Evolutionary conservation across 2,113 vertebrate genomes (phyloP).

Genomic region (human (Homo sapiens)): GRCh38 chr2:74168001-74168500

Average conservation of each 20-base stretch:
- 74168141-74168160: background rate
- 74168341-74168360: background rate
- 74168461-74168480: too few species aligned
- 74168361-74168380: background rate
- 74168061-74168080: too few species aligned
- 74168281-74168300: background rate
- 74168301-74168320: background rate
- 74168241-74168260: background rate
- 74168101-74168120: too few species aligned
- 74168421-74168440: too few species aligned
- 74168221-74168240: background rate
- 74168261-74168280: background rate
- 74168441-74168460: too few species aligned
- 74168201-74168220: slow-evolving; percentile 18
- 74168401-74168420: too few species aligned
- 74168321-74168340: background rate
- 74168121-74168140: too few species aligned
- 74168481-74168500: too few species aligned
- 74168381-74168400: background rate
- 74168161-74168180: background rate
- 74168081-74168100: too few species aligned
- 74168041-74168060: too few species aligned
- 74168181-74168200: slow-evolving; percentile 12
- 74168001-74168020: too few species aligned
- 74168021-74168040: too few species aligned